These are phyloP conservation scores for Smutsia gigantea DNA, from an alignment of 2,797 vertebrate species.

Conservation along the genomic window DNA sequence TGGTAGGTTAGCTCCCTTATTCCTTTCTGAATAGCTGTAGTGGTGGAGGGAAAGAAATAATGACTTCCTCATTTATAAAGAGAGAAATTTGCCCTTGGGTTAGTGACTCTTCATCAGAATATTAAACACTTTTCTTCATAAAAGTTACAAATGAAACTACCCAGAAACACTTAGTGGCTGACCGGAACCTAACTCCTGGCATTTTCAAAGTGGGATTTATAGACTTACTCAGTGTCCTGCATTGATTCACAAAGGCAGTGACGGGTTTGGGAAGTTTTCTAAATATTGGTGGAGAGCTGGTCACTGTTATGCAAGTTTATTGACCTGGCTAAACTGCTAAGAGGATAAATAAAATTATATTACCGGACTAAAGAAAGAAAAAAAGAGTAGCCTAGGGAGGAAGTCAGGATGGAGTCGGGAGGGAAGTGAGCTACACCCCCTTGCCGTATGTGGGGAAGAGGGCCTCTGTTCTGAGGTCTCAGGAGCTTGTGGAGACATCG, in stretches of 20 bases:
- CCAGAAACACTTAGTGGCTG: slow-evolving; percentile 9
- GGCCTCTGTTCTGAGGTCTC: neutral
- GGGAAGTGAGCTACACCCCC: neutral
- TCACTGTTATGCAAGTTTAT: neutral
- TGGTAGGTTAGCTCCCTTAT: neutral
- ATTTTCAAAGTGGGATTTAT: neutral
- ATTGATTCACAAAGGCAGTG: neutral
- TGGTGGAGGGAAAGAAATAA: neutral
- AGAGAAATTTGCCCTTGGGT: neutral
- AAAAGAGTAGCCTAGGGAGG: no score
- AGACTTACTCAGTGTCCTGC: neutral
- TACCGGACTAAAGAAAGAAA: neutral
- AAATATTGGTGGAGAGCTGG: neutral
- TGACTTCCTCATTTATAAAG: neutral
- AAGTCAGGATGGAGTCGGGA: no score
- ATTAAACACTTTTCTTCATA: neutral
- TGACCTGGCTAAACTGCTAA: neutral
- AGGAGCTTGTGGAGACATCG: neutral
- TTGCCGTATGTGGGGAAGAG: rapidly evolving
- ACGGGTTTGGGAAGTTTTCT: neutral
- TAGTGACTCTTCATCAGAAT: neutral
- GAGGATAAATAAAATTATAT: neutral
- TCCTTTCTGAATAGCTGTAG: neutral
- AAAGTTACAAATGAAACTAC: neutral
- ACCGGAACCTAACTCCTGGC: neutral